phyloP scores from a whole-genome alignment of 1,140 invertebrate species.

The Psix sp. region DNA sequence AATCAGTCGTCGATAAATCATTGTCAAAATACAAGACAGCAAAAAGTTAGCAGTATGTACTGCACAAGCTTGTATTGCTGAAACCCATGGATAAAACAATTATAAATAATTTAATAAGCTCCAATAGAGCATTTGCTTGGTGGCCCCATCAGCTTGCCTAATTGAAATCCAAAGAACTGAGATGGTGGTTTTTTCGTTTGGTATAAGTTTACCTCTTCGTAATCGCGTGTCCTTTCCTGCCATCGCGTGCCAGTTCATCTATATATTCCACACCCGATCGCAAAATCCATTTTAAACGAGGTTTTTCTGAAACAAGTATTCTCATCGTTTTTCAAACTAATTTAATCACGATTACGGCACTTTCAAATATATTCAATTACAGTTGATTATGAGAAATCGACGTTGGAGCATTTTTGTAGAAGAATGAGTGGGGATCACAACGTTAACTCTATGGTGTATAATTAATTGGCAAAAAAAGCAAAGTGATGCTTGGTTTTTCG shows the following conservation, averaged over 20 bases:
- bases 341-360: too few relatives aligned
- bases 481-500: slow-evolving; percentile 45
- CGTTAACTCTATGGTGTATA: slow-evolving; percentile 27
- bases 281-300: too few relatives aligned
- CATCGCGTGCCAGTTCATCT: too few relatives aligned
- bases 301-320: slow-evolving; percentile 1
- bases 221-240: too few relatives aligned
- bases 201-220: too few relatives aligned
- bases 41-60: slow-evolving; percentile 59
- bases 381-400: slow-evolving; percentile 16
- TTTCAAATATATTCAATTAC: slow-evolving; percentile 5
- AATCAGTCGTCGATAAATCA: slow-evolving; percentile 68
- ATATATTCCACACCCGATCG: too few relatives aligned
- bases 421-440: slow-evolving; percentile 5
- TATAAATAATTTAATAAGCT: slow-evolving; percentile 73
- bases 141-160: too few relatives aligned
- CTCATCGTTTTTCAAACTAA: slow-evolving; percentile 12
- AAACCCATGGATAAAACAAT: slow-evolving; percentile 66
- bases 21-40: slow-evolving; percentile 61
- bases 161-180: too few relatives aligned
- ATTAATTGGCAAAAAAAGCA: slow-evolving; percentile 44
- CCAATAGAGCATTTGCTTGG: too few relatives aligned
- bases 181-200: too few relatives aligned
- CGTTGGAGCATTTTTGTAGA: slow-evolving; percentile 19
- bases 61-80: slow-evolving; percentile 62